phyloP scores from a whole-genome alignment of 64 coral and sea anemone species.

The Acropora yongei region DNA sequence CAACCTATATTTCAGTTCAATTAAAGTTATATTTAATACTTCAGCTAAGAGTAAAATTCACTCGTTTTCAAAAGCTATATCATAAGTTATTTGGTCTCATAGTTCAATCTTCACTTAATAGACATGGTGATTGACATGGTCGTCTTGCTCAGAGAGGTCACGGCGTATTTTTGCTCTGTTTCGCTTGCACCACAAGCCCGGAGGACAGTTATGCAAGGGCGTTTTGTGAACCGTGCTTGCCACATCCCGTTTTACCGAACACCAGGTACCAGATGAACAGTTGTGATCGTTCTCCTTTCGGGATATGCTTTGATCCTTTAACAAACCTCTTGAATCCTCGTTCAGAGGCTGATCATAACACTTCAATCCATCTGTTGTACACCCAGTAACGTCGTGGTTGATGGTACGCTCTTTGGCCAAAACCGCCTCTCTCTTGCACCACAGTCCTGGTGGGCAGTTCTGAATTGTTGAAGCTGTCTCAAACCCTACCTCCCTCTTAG shows the following conservation, averaged over 20 bases:
- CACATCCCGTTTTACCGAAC: neutral
- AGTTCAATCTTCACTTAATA: no score
- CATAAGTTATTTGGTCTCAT: no score
- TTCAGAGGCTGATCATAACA: neutral
- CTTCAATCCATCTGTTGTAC: no score
- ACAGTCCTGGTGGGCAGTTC: constrained; percentile 57
- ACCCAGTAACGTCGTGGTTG: neutral
- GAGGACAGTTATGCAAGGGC: neutral
- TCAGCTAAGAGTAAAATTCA: no score
- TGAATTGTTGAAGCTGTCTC: neutral
- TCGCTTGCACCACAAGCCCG: constrained; percentile 42
- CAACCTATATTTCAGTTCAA: no score
- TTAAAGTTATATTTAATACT: no score
- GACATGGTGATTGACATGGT: neutral
- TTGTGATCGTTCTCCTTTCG: neutral
- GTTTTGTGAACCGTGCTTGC: neutral
- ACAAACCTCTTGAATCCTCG: neutral
- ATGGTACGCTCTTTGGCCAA: neutral
- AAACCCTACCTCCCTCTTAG: neutral
- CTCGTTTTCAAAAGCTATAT: no score
- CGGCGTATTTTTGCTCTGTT: neutral
- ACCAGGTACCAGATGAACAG: constrained; percentile 9
- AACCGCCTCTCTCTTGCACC: constrained; percentile 54
- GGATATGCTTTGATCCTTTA: neutral
- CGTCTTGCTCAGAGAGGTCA: neutral